A percentile compares a stretch with the other conserved stretches of the same genome.
These are phyloP conservation scores for Doryteuthis pealeii DNA, from an alignment of 1,140 invertebrate species.

Conservation along the genomic window DNA sequence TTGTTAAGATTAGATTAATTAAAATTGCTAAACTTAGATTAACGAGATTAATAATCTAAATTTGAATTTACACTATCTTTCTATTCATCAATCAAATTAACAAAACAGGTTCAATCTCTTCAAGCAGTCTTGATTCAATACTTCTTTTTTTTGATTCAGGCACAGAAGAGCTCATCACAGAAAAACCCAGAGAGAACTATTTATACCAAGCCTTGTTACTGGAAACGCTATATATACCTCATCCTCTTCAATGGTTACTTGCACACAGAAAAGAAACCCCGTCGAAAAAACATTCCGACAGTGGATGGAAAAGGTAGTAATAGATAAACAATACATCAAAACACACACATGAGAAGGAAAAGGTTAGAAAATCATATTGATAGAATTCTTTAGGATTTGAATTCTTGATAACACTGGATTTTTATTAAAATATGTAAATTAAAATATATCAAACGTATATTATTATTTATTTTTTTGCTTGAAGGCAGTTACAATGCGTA, in stretches of 20 bases:
- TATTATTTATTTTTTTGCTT: no score
- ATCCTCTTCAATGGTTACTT: constrained; percentile 58
- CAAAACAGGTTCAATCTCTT: no score
- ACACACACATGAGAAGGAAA: neutral
- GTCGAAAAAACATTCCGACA: constrained; percentile 49
- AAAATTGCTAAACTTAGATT: no score
- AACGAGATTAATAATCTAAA: no score
- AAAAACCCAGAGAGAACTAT: constrained; percentile 21
- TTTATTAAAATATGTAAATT: neutral
- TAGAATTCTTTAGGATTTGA: neutral
- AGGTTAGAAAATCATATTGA: neutral
- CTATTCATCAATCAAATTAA: no score
- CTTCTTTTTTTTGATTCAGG: neutral
- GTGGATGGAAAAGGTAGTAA: constrained; percentile 56
- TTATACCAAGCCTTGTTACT: constrained; percentile 46
- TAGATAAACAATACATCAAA: neutral
- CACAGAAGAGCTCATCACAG: neutral
- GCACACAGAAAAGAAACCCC: constrained; percentile 40
- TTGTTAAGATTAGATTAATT: no score
- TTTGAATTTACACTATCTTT: no score
- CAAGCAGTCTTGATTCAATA: no score
- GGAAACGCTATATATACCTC: constrained; percentile 55
- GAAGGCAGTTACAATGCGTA: no score
- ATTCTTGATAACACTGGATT: neutral
- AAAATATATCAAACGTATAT: no score